These are phyloP conservation scores for Albula goreensis DNA, from an alignment of 2,113 vertebrate species.

Conservation along the genomic window DNA sequence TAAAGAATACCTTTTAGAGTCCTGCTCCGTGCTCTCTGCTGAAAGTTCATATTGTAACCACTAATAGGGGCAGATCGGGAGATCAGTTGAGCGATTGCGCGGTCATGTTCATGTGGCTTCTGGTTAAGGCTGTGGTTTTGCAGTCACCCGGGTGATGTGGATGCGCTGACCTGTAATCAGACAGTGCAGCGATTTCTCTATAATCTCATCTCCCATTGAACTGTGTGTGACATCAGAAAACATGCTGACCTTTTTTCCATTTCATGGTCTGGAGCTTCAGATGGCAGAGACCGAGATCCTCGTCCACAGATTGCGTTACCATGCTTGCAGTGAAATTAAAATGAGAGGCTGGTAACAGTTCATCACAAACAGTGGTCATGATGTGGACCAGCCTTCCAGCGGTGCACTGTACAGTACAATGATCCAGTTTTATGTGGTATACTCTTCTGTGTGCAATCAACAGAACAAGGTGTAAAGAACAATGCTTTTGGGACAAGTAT, in stretches of 20 bases:
- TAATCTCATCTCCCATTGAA: not conserved
- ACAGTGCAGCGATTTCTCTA: not conserved
- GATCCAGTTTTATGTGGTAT: too few relatives aligned
- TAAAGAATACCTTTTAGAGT: not conserved
- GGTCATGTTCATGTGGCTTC: constrained; percentile 15
- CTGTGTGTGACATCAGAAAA: not conserved
- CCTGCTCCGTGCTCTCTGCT: not conserved
- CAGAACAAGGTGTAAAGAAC: not conserved
- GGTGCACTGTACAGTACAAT: too few relatives aligned
- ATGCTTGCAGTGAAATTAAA: not conserved
- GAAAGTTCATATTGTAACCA: constrained; percentile 2
- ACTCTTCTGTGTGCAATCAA: not conserved
- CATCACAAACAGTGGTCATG: not conserved
- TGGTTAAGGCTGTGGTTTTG: not conserved
- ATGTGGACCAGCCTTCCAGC: too few relatives aligned
- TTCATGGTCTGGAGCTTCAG: constrained; percentile 14
- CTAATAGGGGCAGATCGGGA: not conserved
- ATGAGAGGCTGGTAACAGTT: not conserved
- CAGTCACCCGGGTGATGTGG: not conserved
- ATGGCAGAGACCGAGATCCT: not conserved
- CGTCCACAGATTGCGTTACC: not conserved
- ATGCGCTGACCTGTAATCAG: not conserved
- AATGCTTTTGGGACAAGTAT: too few relatives aligned
- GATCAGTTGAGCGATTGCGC: not conserved
- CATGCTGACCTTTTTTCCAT: not conserved